Percentiles rank a stretch among this genome's conserved stretches.
phyloP scores from a whole-genome alignment of 2,888 invertebrate species.

The Gymnocheta viridis region DNA sequence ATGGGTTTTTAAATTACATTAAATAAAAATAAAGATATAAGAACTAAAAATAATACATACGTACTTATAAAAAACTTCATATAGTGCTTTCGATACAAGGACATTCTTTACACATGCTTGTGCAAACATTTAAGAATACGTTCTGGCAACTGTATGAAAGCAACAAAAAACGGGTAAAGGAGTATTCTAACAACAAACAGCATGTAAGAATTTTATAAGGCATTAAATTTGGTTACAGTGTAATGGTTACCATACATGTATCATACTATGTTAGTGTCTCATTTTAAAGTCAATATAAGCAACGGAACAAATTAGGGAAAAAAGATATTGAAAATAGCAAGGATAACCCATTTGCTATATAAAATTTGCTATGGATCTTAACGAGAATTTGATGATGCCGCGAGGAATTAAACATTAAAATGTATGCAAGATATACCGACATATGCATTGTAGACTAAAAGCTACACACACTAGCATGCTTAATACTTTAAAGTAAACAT shows the following conservation, averaged over 20 bases:
- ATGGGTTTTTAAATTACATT: constrained; percentile 66
- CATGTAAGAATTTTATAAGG: constrained; percentile 49
- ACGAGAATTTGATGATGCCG: constrained; percentile 78
- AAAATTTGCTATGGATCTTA: constrained; percentile 71
- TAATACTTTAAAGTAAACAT: background rate
- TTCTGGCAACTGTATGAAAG: background rate
- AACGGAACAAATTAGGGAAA: background rate
- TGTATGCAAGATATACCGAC: constrained; percentile 58
- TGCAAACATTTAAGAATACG: background rate
- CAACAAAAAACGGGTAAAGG: background rate
- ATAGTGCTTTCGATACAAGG: constrained; percentile 12
- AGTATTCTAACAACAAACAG: background rate
- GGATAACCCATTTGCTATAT: constrained; percentile 60
- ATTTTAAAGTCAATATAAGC: constrained; percentile 1
- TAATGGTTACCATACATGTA: background rate
- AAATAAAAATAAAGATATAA: constrained; percentile 60
- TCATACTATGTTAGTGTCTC: background rate
- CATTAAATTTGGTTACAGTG: constrained; percentile 52
- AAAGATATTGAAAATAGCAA: constrained; percentile 17
- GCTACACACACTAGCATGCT: constrained; percentile 6
- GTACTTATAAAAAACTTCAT: background rate
- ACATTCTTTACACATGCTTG: background rate
- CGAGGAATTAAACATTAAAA: constrained; percentile 73
- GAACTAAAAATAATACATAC: background rate
- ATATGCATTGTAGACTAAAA: constrained; percentile 3